Conservation (phyloP, 37 sponge, comb jelly and placozoan genomes). For the Theonella swinhoei region DNA sequence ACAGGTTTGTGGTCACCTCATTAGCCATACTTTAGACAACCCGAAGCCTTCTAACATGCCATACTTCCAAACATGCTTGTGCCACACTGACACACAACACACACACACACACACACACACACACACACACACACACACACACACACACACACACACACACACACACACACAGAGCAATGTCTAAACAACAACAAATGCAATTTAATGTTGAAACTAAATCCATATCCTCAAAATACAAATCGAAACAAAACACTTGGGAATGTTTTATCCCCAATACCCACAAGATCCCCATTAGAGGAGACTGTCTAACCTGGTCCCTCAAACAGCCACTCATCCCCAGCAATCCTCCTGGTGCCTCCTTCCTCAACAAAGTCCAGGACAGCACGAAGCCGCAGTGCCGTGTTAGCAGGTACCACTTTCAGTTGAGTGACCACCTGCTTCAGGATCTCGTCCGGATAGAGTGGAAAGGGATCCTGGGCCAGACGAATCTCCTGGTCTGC, state of each 20-base stretch:
- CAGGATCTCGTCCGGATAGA: conserved; percentile 94
- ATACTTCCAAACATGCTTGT: neutral
- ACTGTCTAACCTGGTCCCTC: conserved; percentile 95
- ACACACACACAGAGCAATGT: no score
- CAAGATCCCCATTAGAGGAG: no score
- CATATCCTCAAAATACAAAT: no score
- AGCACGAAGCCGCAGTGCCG: conserved; percentile 94
- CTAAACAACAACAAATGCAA: no score
- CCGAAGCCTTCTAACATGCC: no score
- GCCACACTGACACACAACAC: neutral
- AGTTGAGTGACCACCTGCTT: conserved; percentile 88
- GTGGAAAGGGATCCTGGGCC: conserved; percentile 98
- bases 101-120: conserved; percentile 15
- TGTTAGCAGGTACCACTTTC: conserved; percentile 95
- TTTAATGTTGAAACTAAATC: no score
- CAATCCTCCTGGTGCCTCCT: conserved; percentile 77
- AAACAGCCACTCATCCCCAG: conserved; percentile 99
- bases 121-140: conserved; percentile 19
- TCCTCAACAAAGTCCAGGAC: conserved; percentile 92
- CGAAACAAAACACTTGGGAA: no score
- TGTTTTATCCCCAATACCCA: no score
- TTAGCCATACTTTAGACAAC: no score
- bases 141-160: no score
- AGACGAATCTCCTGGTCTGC: conserved; percentile 98
- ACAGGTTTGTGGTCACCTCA: no score